Base-by-base conservation (phyloP, 2,113 vertebrate species). In the Gobius niger region DNA sequence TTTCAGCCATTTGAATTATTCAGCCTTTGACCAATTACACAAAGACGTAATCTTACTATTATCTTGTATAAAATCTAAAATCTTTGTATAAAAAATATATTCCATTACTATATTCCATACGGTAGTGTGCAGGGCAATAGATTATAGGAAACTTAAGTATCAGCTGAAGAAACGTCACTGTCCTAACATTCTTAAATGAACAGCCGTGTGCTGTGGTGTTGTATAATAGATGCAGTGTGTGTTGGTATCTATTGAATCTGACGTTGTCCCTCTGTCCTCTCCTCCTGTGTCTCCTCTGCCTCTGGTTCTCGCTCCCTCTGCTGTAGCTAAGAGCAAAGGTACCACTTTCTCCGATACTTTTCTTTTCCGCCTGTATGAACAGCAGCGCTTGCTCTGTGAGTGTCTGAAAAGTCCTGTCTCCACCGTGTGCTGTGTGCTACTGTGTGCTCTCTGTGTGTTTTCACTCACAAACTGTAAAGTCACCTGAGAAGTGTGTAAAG, bases 291-390 rank as follows among this genome's bases (percentile, higher is more conserved):
- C 61, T 47, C n/a, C 61, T 47, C 44, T 47, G 42, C 16, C 61
- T 63, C 16, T 63, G 42, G 42, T 47, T 44, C 18, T 19, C 88
- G 76, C 86, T 84, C 77, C 90, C 76, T 67, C 79, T 84, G 93
- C 87, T 93, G 78, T 95, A 98, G 97, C 96, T 95, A 97, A 96
- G 95, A 96, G 95, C 93, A 98, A 98, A 98, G 97, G 96, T 98
- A 98, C 93, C 93, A 86, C 77, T 24, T 91, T 91, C 89, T 88
- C 71, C 6, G 81, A 89, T 75, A 50, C 82, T 90, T 92, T 94
- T 73, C 87, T 92, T 89, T 90, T 83, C 75, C 80, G 51, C 70
- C 70, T 88, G 56, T 83, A 84, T 88, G 78, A 84, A 83, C 85
- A 70, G 64, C 78, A 75, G 7, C 82, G 79, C 67, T 71, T 78